A percentile compares a stretch with the other conserved stretches of the same genome.
Evolutionary conservation across 2,113 vertebrate genomes (phyloP).

Genomic region (Myrmecophaga tridactyla): DNA sequence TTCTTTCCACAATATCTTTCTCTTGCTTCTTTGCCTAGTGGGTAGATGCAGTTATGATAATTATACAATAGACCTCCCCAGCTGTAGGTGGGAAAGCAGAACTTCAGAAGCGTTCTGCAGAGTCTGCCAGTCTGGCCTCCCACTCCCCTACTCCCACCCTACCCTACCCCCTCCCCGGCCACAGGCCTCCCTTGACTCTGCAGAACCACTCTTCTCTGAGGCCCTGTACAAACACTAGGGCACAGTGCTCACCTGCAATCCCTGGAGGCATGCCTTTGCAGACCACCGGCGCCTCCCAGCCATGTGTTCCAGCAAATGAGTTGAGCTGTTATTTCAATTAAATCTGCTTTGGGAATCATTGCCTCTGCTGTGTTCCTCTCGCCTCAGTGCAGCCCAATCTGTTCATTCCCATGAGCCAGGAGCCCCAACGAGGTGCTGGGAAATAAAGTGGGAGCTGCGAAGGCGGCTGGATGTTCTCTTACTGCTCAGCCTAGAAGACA

Average conservation of each 20-base stretch:
- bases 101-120: not conserved
- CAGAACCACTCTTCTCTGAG: not conserved
- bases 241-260: rapidly evolving
- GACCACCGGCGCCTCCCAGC: not conserved
- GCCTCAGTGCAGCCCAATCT: not conserved
- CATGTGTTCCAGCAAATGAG: rapidly evolving
- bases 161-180: too few relatives aligned
- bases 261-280: not conserved
- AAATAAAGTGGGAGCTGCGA: not conserved
- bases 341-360: not conserved
- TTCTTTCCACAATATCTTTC: not conserved
- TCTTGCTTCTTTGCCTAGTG: not conserved
- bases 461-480: not conserved
- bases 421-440: not conserved
- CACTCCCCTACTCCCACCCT: too few relatives aligned
- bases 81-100: not conserved
- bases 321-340: not conserved
- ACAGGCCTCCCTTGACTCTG: rapidly evolving
- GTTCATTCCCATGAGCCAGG: not conserved
- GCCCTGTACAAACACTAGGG: too few relatives aligned
- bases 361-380: not conserved
- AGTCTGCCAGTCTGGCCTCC: not conserved
- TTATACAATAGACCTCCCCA: too few relatives aligned
- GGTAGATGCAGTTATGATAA: not conserved
- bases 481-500: not conserved